Percentiles rank a stretch among this genome's conserved stretches.
Conservation (phyloP, 1,140 invertebrate species). For the Dreissena rostriformis region DNA sequence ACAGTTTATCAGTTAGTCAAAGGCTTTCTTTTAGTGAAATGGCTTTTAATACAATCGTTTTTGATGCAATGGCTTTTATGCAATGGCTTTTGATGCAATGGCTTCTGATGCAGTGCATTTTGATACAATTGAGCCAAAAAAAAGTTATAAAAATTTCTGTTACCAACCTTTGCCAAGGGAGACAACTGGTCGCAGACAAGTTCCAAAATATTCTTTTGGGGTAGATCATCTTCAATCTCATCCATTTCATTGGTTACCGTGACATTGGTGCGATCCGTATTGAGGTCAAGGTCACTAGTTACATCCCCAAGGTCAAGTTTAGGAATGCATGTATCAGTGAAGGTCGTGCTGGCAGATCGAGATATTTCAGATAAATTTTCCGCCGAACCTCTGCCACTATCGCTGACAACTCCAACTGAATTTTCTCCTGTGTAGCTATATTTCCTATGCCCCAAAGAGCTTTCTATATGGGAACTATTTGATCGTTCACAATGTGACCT, state of each 20-base stretch:
- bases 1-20: no score
- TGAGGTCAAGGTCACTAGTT: constrained; percentile 45
- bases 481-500: constrained; percentile 9
- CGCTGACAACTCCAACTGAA: constrained; percentile 4
- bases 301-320: constrained; percentile 38
- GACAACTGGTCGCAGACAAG: constrained; percentile 50
- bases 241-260: constrained; percentile 6
- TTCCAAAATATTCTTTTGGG: constrained; percentile 39
- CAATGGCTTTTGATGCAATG: no score
- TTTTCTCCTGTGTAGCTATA: background rate
- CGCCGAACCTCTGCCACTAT: constrained; percentile 49
- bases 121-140: background rate
- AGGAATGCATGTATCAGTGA: constrained; percentile 18
- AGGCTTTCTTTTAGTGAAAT: no score
- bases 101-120: no score
- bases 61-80: background rate
- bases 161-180: constrained; percentile 24
- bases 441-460: background rate
- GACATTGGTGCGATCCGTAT: constrained; percentile 29
- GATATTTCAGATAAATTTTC: constrained; percentile 49
- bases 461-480: background rate
- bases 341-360: constrained; percentile 7
- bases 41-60: no score
- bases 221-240: constrained; percentile 1
- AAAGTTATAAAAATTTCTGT: background rate